Percentiles rank a stretch among this genome's conserved stretches.
Conservation (phyloP, 2,113 vertebrate species). For the Tachysurus vachellii region DNA sequence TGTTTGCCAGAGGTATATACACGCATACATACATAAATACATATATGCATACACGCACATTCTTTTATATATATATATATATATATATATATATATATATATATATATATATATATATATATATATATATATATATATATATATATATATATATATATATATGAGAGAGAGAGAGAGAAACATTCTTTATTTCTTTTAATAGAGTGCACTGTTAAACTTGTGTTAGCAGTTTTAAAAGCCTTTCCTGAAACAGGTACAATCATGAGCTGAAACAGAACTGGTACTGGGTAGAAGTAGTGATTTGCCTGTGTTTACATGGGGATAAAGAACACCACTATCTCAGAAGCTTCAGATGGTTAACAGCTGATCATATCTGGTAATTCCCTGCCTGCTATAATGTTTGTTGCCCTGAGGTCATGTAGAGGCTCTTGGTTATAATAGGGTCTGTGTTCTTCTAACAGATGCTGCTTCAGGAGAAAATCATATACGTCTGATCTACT, state of each 20-base stretch:
- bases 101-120: no score
- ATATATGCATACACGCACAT: neutral
- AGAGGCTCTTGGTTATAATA: neutral
- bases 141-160: no score
- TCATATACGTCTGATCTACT: neutral
- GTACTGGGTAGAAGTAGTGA: neutral
- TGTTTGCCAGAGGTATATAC: conserved; percentile 76
- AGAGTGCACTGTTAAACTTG: neutral
- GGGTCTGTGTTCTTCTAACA: neutral
- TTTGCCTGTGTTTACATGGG: conserved; percentile 65
- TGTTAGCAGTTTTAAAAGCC: neutral
- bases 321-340: conserved; percentile 2
- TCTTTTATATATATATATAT: no score
- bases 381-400: neutral
- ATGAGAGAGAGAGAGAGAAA: no score
- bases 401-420: conserved; percentile 9
- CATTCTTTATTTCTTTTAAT: neutral
- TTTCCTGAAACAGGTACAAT: conserved; percentile 46
- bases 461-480: neutral
- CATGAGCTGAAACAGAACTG: conserved; percentile 43
- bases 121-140: no score
- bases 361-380: conserved; percentile 17
- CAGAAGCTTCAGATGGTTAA: conserved; percentile 7
- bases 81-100: no score
- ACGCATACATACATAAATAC: neutral